Percentiles rank a stretch among this genome's conserved stretches.
Evolutionary conservation across 2,113 vertebrate species (phyloP).

Genomic region (Melospiza georgiana): DNA sequence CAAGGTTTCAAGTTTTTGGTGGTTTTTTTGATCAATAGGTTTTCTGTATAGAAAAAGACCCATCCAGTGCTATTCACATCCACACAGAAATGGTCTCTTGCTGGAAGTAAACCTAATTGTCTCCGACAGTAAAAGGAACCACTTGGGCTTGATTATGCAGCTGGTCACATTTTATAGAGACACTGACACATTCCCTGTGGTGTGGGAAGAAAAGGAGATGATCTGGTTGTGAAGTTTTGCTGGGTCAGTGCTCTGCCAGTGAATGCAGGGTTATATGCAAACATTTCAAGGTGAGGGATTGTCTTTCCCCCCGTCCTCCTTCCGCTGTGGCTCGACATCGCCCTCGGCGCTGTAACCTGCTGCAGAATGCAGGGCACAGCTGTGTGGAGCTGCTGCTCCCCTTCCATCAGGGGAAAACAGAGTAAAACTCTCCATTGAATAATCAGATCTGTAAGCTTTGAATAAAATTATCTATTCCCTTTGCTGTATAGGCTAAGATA

Average conservation of each 20-base stretch:
- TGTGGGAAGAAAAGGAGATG: conserved; percentile 5
- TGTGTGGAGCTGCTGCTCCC: background rate
- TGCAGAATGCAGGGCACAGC: background rate
- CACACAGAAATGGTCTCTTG: background rate
- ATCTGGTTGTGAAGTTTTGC: background rate
- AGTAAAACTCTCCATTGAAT: background rate
- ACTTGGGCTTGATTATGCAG: conserved; percentile 36
- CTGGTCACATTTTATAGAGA: conserved; percentile 25
- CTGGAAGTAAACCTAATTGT: background rate
- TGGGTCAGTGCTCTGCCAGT: background rate
- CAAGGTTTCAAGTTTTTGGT: background rate
- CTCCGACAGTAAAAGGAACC: background rate
- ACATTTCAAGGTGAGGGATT: background rate
- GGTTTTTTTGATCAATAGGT: background rate
- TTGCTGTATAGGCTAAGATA: background rate
- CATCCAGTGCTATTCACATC: background rate
- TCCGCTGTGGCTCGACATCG: background rate
- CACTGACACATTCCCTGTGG: background rate
- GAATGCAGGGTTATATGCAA: background rate
- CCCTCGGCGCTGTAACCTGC: background rate
- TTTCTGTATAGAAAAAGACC: background rate
- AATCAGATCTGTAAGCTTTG: background rate
- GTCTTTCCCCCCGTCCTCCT: background rate
- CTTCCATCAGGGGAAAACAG: background rate
- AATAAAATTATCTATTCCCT: background rate